phyloP scores from a whole-genome alignment of 2,797 vertebrate species.

The Nyctibius grandis region DNA sequence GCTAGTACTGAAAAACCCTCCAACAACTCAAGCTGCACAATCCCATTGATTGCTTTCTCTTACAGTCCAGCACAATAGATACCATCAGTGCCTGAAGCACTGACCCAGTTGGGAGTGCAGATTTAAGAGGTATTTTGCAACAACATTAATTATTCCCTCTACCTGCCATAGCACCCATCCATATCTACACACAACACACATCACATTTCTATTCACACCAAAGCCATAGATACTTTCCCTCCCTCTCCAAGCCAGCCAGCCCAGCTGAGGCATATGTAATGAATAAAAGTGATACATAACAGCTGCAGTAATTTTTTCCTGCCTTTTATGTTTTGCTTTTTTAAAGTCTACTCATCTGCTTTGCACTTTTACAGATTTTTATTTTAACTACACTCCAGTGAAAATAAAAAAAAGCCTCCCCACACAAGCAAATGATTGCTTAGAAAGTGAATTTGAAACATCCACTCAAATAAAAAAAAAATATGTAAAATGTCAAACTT shows the following conservation, averaged over 20 bases:
- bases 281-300: not conserved
- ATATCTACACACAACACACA: accelerated
- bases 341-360: not conserved
- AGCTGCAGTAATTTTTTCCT: not conserved
- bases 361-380: not conserved
- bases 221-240: not conserved
- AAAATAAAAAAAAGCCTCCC: not conserved
- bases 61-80: not conserved
- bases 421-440: not conserved
- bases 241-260: not conserved
- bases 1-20: not conserved
- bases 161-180: not conserved
- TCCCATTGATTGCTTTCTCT: not conserved
- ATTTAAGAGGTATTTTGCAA: not conserved
- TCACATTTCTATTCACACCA: not conserved
- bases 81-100: not conserved
- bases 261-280: not conserved
- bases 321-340: not conserved
- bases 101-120: not conserved
- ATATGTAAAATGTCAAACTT: not conserved
- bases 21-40: not conserved
- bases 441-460: not conserved
- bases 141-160: not conserved
- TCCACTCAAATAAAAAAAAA: not conserved
- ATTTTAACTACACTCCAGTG: not conserved